Evolutionary conservation across 2,113 vertebrate species (phyloP).

Genomic region (Thryonomys swinderianus): DNA sequence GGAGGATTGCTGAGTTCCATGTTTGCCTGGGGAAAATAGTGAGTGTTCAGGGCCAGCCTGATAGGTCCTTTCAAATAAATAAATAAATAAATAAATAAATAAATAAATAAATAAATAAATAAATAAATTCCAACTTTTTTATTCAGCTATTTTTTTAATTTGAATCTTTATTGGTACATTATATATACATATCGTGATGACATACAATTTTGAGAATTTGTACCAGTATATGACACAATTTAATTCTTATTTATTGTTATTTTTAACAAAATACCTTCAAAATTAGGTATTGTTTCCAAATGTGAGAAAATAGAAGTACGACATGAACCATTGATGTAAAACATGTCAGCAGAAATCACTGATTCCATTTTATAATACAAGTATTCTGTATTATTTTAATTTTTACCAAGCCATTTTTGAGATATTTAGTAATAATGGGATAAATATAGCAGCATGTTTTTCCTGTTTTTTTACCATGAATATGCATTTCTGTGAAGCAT

Average conservation of each 20-base stretch:
- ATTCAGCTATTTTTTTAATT: not conserved
- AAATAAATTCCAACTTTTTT: too few species aligned
- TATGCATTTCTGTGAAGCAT: not conserved
- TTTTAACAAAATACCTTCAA: not conserved
- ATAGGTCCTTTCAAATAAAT: too few species aligned
- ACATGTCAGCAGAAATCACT: not conserved
- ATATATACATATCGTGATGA: too few species aligned
- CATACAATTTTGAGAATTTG: too few species aligned
- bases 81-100: too few species aligned
- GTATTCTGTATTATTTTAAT: not conserved
- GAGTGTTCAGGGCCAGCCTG: too few species aligned
- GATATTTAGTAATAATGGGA: not conserved
- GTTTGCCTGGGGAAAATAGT: too few species aligned
- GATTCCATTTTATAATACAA: not conserved
- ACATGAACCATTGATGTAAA: not conserved
- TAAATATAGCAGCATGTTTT: not conserved
- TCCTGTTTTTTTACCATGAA: not conserved
- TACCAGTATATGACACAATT: too few species aligned
- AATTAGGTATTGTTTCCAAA: not conserved
- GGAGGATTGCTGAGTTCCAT: too few species aligned
- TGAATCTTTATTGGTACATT: too few species aligned
- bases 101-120: too few species aligned
- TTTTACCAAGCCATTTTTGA: not conserved
- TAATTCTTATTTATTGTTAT: too few species aligned
- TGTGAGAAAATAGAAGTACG: not conserved